Percentiles rank a stretch among this genome's conserved stretches.
Evolutionary conservation across 1,140 invertebrate species (phyloP).

Genomic region (Reticulitermes speratus): DNA sequence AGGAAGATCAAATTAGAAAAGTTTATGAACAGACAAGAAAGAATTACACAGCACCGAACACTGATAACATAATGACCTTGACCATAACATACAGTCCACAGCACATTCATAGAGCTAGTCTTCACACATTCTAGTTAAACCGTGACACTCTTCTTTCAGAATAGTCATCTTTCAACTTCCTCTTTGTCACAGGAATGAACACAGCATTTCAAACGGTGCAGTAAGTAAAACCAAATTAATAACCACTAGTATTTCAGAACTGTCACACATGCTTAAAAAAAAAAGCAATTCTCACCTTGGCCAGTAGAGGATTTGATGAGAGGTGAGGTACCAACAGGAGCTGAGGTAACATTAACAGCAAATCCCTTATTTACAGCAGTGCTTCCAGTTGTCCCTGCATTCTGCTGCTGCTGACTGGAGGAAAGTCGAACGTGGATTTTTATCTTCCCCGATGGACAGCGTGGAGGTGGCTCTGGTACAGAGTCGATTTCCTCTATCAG

Average conservation of each 20-base stretch:
- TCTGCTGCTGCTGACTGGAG: constrained; percentile 2
- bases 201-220: background rate
- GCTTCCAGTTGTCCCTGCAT: constrained; percentile 40
- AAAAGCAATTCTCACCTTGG: constrained; percentile 39
- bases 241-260: background rate
- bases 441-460: constrained; percentile 63
- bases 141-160: background rate
- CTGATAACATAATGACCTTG: background rate
- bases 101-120: background rate
- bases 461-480: constrained; percentile 59
- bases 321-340: constrained; percentile 47
- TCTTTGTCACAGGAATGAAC: too few relatives aligned
- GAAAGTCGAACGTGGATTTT: constrained; percentile 45
- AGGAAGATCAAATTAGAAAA: background rate
- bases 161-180: background rate
- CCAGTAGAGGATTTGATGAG: constrained; percentile 44
- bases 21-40: background rate
- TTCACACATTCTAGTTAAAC: background rate
- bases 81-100: background rate
- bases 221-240: background rate
- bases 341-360: constrained; percentile 39
- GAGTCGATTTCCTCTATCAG: constrained; percentile 76
- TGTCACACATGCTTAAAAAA: background rate
- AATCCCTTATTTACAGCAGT: constrained; percentile 1
- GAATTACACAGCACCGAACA: background rate